Evolutionary conservation across 2,113 vertebrate genomes (phyloP).

Genomic region (Corydoras sp.): DNA sequence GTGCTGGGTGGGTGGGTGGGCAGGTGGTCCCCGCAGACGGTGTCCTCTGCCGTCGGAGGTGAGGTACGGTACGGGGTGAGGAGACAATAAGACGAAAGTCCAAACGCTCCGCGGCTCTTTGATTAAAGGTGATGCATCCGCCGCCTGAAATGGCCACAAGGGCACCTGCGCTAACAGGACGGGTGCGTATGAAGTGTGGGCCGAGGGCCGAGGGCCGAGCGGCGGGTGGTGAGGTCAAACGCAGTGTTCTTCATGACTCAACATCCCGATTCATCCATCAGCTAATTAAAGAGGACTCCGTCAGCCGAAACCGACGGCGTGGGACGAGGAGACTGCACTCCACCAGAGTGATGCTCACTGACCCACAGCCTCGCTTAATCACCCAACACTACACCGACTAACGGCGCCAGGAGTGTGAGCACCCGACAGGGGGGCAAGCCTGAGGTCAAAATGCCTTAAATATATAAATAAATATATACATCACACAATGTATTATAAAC

Average conservation of each 20-base stretch:
- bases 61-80: neutral
- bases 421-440: too few species aligned
- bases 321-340: neutral
- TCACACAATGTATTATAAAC: too few species aligned
- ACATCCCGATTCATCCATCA: neutral
- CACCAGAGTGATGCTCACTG: too few species aligned
- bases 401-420: too few species aligned
- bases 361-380: too few species aligned
- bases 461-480: too few species aligned
- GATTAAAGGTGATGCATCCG: conserved; percentile 5
- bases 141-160: conserved; percentile 7
- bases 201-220: neutral
- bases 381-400: too few species aligned
- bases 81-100: conserved; percentile 26
- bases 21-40: neutral
- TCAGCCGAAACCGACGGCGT: neutral
- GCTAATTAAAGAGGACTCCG: neutral
- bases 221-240: neutral
- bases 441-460: too few species aligned
- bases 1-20: neutral
- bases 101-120: conserved; percentile 7
- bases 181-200: neutral
- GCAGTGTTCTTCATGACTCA: neutral
- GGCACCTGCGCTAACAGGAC: conserved; percentile 4
- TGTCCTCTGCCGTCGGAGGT: conserved; percentile 8